Evolutionary conservation across 2,797 vertebrate genomes (phyloP).

Genomic region (Rhinella marina): DNA sequence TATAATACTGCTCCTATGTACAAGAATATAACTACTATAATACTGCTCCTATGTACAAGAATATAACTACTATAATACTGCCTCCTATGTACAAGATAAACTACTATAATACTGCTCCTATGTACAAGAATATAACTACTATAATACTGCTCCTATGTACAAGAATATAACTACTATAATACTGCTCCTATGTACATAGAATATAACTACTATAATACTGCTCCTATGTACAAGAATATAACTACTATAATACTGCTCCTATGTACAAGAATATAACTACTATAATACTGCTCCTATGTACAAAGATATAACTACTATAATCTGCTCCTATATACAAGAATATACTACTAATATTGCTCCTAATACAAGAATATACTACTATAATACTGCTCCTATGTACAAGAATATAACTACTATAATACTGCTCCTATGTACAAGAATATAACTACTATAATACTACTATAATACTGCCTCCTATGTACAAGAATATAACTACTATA

Average conservation of each 20-base stretch:
- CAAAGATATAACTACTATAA: constrained; percentile 4
- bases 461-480: too few relatives aligned
- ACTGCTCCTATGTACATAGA: neutral
- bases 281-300: neutral
- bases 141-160: neutral
- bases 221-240: neutral
- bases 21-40: neutral
- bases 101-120: constrained; percentile 23
- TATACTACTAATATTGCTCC: neutral
- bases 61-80: constrained; percentile 26
- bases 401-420: constrained; percentile 5
- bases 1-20: neutral
- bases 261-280: neutral
- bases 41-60: neutral
- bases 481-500: too few relatives aligned
- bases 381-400: neutral
- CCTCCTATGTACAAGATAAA: constrained; percentile 9
- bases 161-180: constrained; percentile 17
- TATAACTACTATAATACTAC: neutral
- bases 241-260: constrained; percentile 8
- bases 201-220: constrained; percentile 12
- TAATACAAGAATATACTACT: constrained; percentile 3
- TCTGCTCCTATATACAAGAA: neutral
- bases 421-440: neutral
- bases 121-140: constrained; percentile 23